Percentiles rank a stretch among this genome's conserved stretches.
Conservation (phyloP, 2,113 vertebrate genomes). For the Urocynchramus pylzowi region DNA sequence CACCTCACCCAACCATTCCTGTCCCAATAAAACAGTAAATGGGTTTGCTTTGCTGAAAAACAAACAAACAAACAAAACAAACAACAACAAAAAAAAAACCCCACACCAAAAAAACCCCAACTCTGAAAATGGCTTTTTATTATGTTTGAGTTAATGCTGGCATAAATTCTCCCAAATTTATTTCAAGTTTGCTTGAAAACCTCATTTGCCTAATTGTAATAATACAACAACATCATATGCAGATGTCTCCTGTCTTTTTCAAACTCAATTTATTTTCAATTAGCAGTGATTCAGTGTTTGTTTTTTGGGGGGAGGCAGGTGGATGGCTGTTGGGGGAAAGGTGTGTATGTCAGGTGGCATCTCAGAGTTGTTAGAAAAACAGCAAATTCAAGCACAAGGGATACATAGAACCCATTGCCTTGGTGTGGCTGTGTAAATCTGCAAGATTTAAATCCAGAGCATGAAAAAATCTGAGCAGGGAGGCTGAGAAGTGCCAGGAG, state of each 20-base stretch:
- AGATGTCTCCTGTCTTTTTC: conserved; percentile 54
- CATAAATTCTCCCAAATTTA: conserved; percentile 51
- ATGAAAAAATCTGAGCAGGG: neutral
- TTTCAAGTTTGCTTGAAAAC: conserved; percentile 62
- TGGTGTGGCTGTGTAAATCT: neutral
- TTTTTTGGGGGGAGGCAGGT: neutral
- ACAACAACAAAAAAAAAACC: too few relatives aligned
- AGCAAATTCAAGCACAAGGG: neutral
- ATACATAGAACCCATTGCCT: neutral
- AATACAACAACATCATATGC: conserved; percentile 49
- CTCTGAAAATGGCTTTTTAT: neutral
- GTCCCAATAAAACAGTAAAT: neutral
- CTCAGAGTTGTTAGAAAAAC: neutral
- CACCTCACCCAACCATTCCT: neutral
- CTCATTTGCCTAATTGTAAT: conserved; percentile 65
- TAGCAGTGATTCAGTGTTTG: conserved; percentile 24
- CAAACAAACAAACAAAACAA: neutral
- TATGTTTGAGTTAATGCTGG: conserved; percentile 5
- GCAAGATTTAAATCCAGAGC: neutral
- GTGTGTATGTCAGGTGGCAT: neutral
- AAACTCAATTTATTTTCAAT: conserved; percentile 60
- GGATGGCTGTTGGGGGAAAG: neutral
- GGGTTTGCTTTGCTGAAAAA: neutral
- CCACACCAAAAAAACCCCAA: neutral
- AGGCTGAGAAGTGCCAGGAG: neutral